Conservation (phyloP, 2,888 invertebrate genomes). For the Clusia tigrina region DNA sequence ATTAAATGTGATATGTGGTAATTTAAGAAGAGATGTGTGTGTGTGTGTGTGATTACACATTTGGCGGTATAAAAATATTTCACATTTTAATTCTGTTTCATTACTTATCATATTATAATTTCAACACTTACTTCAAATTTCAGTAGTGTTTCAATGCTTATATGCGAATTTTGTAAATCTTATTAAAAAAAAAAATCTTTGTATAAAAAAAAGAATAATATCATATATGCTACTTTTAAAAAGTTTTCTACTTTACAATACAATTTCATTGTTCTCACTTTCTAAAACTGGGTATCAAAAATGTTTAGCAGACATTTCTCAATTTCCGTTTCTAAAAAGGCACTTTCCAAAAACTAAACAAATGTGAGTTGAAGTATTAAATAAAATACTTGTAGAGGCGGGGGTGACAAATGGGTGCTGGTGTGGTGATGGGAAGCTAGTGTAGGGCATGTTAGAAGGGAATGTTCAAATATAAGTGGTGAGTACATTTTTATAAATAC, state of each 20-base stretch:
- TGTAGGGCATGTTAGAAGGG: not conserved
- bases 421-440: not conserved
- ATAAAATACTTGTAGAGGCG: not conserved
- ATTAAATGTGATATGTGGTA: too few relatives aligned
- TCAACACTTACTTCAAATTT: not conserved
- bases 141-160: not conserved
- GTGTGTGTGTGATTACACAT: not conserved
- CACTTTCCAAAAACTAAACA: slow-evolving; percentile 8
- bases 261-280: slow-evolving; percentile 5
- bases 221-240: not conserved
- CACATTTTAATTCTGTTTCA: not conserved
- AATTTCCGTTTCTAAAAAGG: slow-evolving; percentile 3
- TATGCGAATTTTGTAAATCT: not conserved
- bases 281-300: slow-evolving; percentile 2
- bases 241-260: slow-evolving; percentile 3
- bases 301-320: not conserved
- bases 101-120: not conserved
- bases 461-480: not conserved
- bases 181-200: not conserved
- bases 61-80: slow-evolving; percentile 5
- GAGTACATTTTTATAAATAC: not conserved
- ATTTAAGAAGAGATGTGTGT: too few relatives aligned
- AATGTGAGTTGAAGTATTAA: not conserved
- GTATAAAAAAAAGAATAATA: not conserved
- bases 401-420: not conserved